Evolutionary conservation across 1,140 invertebrate species (phyloP), one percentile per base, ranked within the genome.

Genomic region (Manduca sexta): DNA sequence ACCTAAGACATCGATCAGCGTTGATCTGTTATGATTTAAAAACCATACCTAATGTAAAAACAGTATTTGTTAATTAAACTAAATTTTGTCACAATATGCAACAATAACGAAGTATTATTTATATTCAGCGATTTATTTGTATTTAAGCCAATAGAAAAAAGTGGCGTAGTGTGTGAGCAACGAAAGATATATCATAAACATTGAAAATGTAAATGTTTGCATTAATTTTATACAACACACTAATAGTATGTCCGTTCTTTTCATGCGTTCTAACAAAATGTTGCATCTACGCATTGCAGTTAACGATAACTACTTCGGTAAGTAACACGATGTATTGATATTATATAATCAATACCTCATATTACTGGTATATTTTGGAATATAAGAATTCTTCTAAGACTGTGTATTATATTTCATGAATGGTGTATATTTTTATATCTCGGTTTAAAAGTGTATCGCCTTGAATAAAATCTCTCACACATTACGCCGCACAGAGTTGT

Each of bases 291-390:
- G 65, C 62, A 63, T 65, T 68, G 69, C 81, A 84, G 81, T 82
- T 90, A 98, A 98, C 89, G 97, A 99, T 92, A 98, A 98, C 89
- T 98, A 98, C 89, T 98, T 98, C 87, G 97, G 97, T 99, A 95
- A 97, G 97, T 90, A 75, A 59, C 16, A 34, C 18, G 11, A 14
- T 14, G 33, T 12, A 35, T 14, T 35, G n/a, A 12, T 35, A 5
- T 11, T 7, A 6, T 35, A 5, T 12, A 11, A 12, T 3, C 13
- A 12, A 35, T 3, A 12, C 13, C 11, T 35, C n/a, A 11, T 12
- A 7, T 12, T 35, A 35, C 33, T 35, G 13, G 13, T 35, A 35
- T 14, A 14, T 3, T 35, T 35, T 12, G n/a, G 5, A 31, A 12
- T 41, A 12, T 7, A 6, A 39, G 13, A 5, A 43, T 30, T 14